Conservation (phyloP, 2,888 invertebrate species). For the Tholera decimalis region DNA sequence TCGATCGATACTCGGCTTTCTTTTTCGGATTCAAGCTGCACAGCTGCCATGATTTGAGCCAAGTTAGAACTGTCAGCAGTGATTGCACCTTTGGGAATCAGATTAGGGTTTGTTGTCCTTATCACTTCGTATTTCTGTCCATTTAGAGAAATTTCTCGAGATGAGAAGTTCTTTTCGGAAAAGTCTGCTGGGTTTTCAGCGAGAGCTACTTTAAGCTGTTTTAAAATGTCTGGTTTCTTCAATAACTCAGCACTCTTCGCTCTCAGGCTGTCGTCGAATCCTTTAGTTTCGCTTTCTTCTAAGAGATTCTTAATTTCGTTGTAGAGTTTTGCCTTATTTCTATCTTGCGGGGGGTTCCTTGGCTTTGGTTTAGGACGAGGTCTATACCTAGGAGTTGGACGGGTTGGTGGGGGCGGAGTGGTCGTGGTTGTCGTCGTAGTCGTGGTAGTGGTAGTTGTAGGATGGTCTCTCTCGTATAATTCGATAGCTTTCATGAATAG, state of each 20-base stretch:
- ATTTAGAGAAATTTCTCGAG: slow-evolving; percentile 94
- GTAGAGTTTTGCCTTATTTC: slow-evolving; percentile 91
- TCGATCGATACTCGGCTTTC: slow-evolving; percentile 94
- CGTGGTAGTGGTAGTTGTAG: slow-evolving; percentile 93
- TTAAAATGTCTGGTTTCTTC: slow-evolving; percentile 94
- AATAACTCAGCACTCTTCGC: slow-evolving; percentile 91
- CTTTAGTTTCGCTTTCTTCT: slow-evolving; percentile 91
- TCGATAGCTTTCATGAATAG: slow-evolving; percentile 93
- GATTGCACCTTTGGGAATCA: slow-evolving; percentile 92
- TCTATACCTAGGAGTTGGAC: slow-evolving; percentile 83
- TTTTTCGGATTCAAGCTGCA: slow-evolving; percentile 84
- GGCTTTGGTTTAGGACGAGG: slow-evolving; percentile 81
- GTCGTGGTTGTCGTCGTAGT: slow-evolving; percentile 93
- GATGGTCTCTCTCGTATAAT: slow-evolving; percentile 93
- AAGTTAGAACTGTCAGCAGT: slow-evolving; percentile 86
- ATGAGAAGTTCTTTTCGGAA: slow-evolving; percentile 93
- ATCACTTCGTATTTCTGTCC: slow-evolving; percentile 95
- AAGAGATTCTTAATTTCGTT: slow-evolving; percentile 90
- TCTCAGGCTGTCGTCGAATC: slow-evolving; percentile 88
- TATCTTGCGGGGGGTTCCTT: slow-evolving; percentile 87
- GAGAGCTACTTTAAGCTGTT: slow-evolving; percentile 94
- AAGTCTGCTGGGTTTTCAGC: slow-evolving; percentile 93
- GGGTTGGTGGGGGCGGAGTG: slow-evolving; percentile 69
- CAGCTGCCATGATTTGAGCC: slow-evolving; percentile 82
- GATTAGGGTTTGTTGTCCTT: slow-evolving; percentile 93